Base-by-base conservation (phyloP, 2,888 invertebrate species). In the Dolomedes plantarius region DNA sequence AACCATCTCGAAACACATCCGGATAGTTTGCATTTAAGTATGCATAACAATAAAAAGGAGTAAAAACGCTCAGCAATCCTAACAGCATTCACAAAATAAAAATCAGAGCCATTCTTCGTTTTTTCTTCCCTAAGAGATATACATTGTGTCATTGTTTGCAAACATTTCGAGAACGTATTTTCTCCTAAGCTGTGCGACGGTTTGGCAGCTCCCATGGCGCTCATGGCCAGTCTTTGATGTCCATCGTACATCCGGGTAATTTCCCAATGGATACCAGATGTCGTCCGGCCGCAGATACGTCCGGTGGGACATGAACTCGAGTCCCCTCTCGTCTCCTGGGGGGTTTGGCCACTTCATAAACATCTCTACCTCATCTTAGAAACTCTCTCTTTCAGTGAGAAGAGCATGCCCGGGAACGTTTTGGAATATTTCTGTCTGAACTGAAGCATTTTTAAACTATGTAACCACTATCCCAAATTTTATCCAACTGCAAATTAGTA, bases 271-370 rank as follows among this genome's bases (percentile, higher is more conserved):
- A 46, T 46, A 46, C 13, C 41, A 46, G 16, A 46, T 46, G 41
- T 46, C 41, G 41, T 46, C 41, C 41, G 41, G 41, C 41, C 41
- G 46, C 41, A 46, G 41, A 46, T 46, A 46, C 16, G 41, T 46
- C 41, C 16, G 41, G 46, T 16, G 41, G 41, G 41, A 46, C 41
- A 41, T 46, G 41, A 46, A 46, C 41, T 13, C 41, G 41, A 13
- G 16, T 13, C 16, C 46, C 41, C 41, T 36, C 11, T 36, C 36
- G 5, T 11, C 36, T 5, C 36, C 5, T 36, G 36, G 41, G 41
- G 16, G 16, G 46, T 46, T 2, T 2, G 46, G 41, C 41, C 41
- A 46, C 41, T 46, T 46, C 41, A 46, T 46, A 46, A 46, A 46
- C 41, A 46, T 46, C 41, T 46, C 16, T 16, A n/a, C 6, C 6